Base-by-base conservation (phyloP, 2,888 invertebrate species). In the Rotaria magnacalcarata region DNA sequence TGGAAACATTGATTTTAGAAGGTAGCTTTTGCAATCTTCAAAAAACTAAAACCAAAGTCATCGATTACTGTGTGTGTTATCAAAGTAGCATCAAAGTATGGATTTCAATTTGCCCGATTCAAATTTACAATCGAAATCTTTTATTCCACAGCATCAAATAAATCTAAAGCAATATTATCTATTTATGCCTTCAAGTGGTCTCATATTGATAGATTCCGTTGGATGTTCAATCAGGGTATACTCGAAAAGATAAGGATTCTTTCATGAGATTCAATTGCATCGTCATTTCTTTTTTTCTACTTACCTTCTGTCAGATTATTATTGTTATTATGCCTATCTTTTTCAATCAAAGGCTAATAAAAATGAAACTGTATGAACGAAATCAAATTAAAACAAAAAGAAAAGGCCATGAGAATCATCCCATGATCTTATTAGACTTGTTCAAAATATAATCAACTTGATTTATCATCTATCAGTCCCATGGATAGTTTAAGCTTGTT, bases 161-260 rank as follows among this genome's bases (percentile, higher is more conserved):
- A 67, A 11, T 16, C 19, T 67, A 41, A 19, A 67, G 27, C 34
- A 67, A 67, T 19, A 67, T 67, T 67, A 67, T 67, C 67, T 34
- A 67, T 67, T 67, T 67, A 34, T 41, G 2, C 24, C 34, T 67
- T 67, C 67, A 67, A 67, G 67, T 67, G 67, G 34, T 67, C 67
- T 67, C 19, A 67, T 67, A 67, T 67, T 67, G 67, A 67, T 67
- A 34, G 34, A 67, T 67, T 67, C 67, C 67, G 67, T 67, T 41
- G 19, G 34, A 67, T 67, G 67, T 67, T 67, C 67, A 67, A 67
- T 67, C 67, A 67, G 34, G 67, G 67, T 34, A 19, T 67, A 67
- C 67, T 67, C 67, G 16, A 67, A 41, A 67, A 67, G 67, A 67
- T 67, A 67, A 67, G 67, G 19, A 34, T 67, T 67, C 67, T 67